Evolutionary conservation across 2,797 vertebrate species (phyloP), one percentile per base, ranked within the genome.

Genomic region (Paramormyrops hopkinsi): DNA sequence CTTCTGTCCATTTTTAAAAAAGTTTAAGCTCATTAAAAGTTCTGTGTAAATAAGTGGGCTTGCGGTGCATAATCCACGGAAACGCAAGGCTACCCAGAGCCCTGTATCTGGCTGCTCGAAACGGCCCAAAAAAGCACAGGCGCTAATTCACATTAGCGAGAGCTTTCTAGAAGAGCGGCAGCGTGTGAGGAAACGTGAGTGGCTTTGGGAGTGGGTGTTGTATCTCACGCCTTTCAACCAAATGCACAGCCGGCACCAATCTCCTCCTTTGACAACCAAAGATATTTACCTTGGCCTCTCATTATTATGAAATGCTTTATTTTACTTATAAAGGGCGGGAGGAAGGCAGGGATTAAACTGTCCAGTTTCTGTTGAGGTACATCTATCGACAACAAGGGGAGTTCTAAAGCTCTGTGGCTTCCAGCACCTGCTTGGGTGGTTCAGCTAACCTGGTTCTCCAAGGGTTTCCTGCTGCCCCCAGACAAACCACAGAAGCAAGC

Each of bases 1-100:
- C 48, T 46, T 29, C 46, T 51, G 9, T 46, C 82, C 46, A 85
- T 29, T 29, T 51, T 29, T 25, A 0, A 0, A 2, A 51, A 51
- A 29, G n/a, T 84, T 84, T 50, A 50, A 84, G 82, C 82, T 85
- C 82, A 25, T 85, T 85, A 85, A 85, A 48, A 48, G 82, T 85
- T 51, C 46, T 29, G 82, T 51, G 82, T 25, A 51, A 51, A 84
- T 22, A 22, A 29, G 22, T 51, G 82, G 37, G 82, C n/a, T 83
- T 1, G n/a, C 46, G 1, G 8, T 2, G 22, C n/a, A 25, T 85
- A 50, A 51, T 85, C 48, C 46, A 51, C 6, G 8, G 82, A 29
- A 51, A 7, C 5, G 12, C n/a, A 2, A 0, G 12, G n/a, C 22
- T 25, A 50, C 82, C 46, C 17, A 5, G 44, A 84, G 46, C 82